Percentiles rank a stretch among this genome's conserved stretches.
phyloP scores from a whole-genome alignment of 2,888 invertebrate genomes.

The Brachypterus glaber region DNA sequence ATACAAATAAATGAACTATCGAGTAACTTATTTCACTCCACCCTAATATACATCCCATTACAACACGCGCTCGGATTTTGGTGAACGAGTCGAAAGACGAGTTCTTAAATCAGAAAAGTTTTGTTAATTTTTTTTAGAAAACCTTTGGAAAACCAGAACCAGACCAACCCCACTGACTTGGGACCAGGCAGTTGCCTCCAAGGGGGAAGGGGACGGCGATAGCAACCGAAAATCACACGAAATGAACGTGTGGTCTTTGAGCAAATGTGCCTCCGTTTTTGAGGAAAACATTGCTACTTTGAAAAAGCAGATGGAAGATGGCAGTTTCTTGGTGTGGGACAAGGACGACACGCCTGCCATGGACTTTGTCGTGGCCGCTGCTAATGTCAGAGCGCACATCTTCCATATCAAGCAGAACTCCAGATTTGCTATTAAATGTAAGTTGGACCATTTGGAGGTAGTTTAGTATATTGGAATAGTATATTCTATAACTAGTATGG shows the following conservation, averaged over 20 bases:
- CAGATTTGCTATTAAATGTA: slow-evolving; percentile 91
- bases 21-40: too few relatives aligned
- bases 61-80: too few relatives aligned
- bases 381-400: slow-evolving; percentile 84
- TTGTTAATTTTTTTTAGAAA: too few relatives aligned
- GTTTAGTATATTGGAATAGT: not conserved
- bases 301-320: slow-evolving; percentile 47
- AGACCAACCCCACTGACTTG: slow-evolving; percentile 74
- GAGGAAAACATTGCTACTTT: slow-evolving; percentile 56
- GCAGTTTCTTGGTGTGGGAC: slow-evolving; percentile 86
- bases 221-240: slow-evolving; percentile 25
- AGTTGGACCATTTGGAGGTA: slow-evolving; percentile 35
- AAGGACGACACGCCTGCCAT: slow-evolving; percentile 90
- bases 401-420: slow-evolving; percentile 83
- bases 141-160: slow-evolving; percentile 86
- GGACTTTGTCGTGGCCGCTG: slow-evolving; percentile 94
- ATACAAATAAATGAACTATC: too few relatives aligned
- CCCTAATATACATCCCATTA: too few relatives aligned
- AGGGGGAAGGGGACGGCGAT: slow-evolving; percentile 24
- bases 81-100: too few relatives aligned
- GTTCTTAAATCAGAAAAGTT: too few relatives aligned
- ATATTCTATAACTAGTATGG: too few relatives aligned
- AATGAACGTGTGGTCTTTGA: slow-evolving; percentile 38
- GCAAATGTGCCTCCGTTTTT: slow-evolving; percentile 52
- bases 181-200: slow-evolving; percentile 41